Evolutionary conservation across 1,140 invertebrate species (phyloP), one percentile per base, ranked within the genome.

Genomic region (Coenobita brevimanus): DNA sequence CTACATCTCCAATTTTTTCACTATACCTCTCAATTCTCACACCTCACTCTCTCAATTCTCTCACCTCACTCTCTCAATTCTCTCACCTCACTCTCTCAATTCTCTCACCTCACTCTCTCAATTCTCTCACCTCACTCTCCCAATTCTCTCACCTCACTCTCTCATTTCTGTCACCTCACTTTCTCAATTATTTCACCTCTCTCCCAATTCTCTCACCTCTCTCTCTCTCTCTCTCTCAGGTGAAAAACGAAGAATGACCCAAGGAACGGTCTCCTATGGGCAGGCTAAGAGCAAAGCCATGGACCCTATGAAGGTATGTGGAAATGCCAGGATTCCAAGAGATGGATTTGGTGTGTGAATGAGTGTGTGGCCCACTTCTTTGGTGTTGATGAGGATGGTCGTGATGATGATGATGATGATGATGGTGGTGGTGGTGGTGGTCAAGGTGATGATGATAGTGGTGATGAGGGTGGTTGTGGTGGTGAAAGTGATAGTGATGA

Each of bases 301-400:
- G 91, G 93, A 94, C 90, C 93, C 93, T 1, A 89, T 94, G 6
- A 94, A 94, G 91, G 93, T 93, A 89, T 91, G 69, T n/a, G n/a
- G n/a, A n/a, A n/a, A n/a, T n/a, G n/a, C n/a, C n/a, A n/a, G n/a
- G n/a, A n/a, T n/a, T n/a, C n/a, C n/a, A n/a, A n/a, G n/a, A n/a
- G n/a, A n/a, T n/a, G n/a, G n/a, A n/a, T n/a, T n/a, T n/a, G n/a
- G n/a, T n/a, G n/a, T n/a, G n/a, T n/a, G n/a, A n/a, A n/a, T n/a
- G n/a, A n/a, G n/a, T n/a, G n/a, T n/a, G n/a, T n/a, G n/a, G n/a
- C n/a, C n/a, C n/a, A n/a, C n/a, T n/a, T n/a, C n/a, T n/a, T n/a
- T n/a, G n/a, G n/a, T n/a, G n/a, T n/a, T n/a, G n/a, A n/a, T n/a
- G n/a, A n/a, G n/a, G n/a, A n/a, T n/a, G n/a, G n/a, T n/a, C n/a